Evolutionary conservation across 2,888 invertebrate species (phyloP).

Genomic region (Nephrotoma guestfalica): DNA sequence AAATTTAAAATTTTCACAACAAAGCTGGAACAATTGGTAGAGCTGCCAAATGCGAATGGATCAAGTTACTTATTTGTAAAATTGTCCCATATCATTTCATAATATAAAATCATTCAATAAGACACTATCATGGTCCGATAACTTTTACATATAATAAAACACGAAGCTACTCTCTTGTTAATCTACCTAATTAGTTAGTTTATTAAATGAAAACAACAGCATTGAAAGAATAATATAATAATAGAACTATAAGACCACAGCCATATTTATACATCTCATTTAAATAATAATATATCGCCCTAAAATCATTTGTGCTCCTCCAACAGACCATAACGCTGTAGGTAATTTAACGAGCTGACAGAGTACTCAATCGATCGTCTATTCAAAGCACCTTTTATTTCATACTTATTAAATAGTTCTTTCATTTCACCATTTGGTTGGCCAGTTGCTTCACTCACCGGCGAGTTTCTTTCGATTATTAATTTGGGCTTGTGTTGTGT

Average conservation of each 20-base stretch:
- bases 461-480: background rate
- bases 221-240: background rate
- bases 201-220: background rate
- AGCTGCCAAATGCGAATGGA: too few species aligned
- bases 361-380: background rate
- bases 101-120: too few species aligned
- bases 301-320: background rate
- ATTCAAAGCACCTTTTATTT: background rate
- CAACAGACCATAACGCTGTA: background rate
- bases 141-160: background rate
- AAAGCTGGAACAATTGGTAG: too few species aligned
- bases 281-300: background rate
- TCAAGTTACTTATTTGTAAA: too few species aligned
- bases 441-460: background rate
- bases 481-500: background rate
- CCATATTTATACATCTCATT: background rate
- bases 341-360: background rate
- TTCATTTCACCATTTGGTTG: background rate
- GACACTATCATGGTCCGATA: too few species aligned
- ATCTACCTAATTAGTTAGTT: background rate
- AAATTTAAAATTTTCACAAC: too few species aligned
- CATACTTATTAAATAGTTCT: background rate
- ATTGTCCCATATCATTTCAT: too few species aligned
- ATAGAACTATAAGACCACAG: background rate
- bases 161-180: background rate